phyloP scores from a whole-genome alignment of 2,888 invertebrate genomes.

The Dromius quadrimaculatus region DNA sequence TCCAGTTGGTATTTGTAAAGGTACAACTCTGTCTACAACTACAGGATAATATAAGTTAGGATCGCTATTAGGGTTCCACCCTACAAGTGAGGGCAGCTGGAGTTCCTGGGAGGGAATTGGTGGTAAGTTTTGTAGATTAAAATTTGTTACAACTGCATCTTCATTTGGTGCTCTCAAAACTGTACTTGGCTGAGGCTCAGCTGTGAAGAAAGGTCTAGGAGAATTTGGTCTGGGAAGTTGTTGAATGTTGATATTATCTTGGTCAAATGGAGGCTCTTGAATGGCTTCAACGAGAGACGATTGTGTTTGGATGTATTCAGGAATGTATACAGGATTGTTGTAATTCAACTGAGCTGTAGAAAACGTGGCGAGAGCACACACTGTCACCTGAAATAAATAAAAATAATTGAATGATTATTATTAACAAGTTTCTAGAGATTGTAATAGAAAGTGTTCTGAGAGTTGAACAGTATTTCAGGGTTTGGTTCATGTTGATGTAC shows the following conservation, averaged over 20 bases:
- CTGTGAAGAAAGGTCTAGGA: constrained; percentile 61
- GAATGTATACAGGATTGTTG: constrained; percentile 40
- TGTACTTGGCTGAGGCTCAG: constrained; percentile 60
- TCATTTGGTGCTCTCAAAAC: constrained; percentile 59
- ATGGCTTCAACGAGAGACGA: constrained; percentile 48
- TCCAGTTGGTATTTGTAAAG: constrained; percentile 68
- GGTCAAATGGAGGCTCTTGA: constrained; percentile 51
- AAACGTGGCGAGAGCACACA: constrained; percentile 37
- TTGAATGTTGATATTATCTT: constrained; percentile 40
- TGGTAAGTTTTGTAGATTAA: constrained; percentile 52
- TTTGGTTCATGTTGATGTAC: constrained; percentile 14
- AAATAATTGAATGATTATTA: background rate
- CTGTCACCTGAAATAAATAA: constrained; percentile 47
- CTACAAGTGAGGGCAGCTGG: constrained; percentile 65
- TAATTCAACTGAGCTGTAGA: constrained; percentile 51
- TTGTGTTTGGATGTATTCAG: constrained; percentile 54
- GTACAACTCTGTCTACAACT: constrained; percentile 63
- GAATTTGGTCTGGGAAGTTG: constrained; percentile 61
- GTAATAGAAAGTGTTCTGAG: constrained; percentile 17
- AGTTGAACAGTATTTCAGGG: constrained; percentile 42
- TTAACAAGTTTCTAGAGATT: background rate
- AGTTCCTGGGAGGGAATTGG: constrained; percentile 67
- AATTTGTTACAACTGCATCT: constrained; percentile 50
- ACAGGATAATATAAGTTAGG: constrained; percentile 64
- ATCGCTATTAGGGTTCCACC: constrained; percentile 65